A percentile compares a stretch with the other conserved stretches of the same genome.
phyloP scores from a whole-genome alignment of 2,113 vertebrate species.

The Speoplatyrhinus poulsoni region DNA sequence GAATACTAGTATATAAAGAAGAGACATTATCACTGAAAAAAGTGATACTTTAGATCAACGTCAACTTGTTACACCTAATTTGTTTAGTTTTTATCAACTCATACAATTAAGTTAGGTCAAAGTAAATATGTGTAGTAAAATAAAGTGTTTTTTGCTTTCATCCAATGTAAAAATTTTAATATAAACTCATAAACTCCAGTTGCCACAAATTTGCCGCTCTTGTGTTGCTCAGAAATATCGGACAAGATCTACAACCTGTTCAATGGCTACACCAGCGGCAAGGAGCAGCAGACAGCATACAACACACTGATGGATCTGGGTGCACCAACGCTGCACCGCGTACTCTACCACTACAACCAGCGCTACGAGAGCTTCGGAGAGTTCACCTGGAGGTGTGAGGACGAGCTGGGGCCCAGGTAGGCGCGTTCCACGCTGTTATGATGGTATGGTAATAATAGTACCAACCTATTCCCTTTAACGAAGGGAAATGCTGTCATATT shows the following conservation, averaged over 20 bases:
- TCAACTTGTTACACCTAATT: too few relatives aligned
- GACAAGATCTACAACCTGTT: constrained; percentile 99
- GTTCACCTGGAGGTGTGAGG: constrained; percentile 98
- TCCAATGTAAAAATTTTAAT: too few relatives aligned
- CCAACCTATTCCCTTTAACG: neutral
- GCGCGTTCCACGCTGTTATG: neutral
- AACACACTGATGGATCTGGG: constrained; percentile 96
- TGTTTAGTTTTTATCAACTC: too few relatives aligned
- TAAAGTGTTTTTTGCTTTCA: too few relatives aligned
- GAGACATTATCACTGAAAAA: too few relatives aligned
- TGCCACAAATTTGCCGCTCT: too few relatives aligned
- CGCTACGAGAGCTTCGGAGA: constrained; percentile 98
- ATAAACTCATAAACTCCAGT: too few relatives aligned
- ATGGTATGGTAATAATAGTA: neutral
- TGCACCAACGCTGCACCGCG: constrained; percentile 90
- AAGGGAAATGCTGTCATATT: neutral
- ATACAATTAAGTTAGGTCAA: too few relatives aligned
- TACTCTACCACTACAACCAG: constrained; percentile 97
- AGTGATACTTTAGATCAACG: too few relatives aligned
- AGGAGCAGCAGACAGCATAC: constrained; percentile 97
- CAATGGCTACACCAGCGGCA: constrained; percentile 97
- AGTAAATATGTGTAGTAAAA: too few relatives aligned
- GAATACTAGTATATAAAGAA: too few relatives aligned
- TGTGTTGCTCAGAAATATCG: constrained; percentile 84
- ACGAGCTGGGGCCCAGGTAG: constrained; percentile 96